Conservation (phyloP, 2,113 vertebrate species). For the Spermophilus dauricus region DNA sequence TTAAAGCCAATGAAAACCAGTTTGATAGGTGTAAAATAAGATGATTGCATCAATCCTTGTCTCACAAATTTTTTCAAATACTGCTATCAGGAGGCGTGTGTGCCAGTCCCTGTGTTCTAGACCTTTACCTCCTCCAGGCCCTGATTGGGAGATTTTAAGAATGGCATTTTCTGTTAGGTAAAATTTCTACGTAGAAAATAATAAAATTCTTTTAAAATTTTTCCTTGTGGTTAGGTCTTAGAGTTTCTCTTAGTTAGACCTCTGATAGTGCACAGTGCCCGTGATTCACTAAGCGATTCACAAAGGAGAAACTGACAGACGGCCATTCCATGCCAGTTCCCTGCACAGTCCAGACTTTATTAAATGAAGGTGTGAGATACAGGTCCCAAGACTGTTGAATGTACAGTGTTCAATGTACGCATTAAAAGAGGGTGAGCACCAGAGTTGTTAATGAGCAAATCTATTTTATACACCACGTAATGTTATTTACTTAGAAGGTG, state of each 20-base stretch:
- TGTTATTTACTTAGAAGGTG: background rate
- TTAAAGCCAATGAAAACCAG: background rate
- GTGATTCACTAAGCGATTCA: background rate
- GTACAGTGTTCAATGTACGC: background rate
- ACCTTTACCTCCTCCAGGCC: background rate
- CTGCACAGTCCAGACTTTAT: background rate
- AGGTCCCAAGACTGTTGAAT: background rate
- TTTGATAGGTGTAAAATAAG: background rate
- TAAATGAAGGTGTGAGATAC: background rate
- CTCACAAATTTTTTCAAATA: conserved; percentile 22
- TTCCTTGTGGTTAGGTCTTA: background rate
- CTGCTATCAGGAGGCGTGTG: background rate
- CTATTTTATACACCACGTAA: background rate
- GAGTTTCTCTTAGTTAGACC: background rate
- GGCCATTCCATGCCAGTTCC: background rate
- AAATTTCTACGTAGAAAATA: conserved; percentile 52
- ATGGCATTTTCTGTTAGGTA: background rate
- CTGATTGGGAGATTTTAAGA: background rate
- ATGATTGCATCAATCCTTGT: background rate
- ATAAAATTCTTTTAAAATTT: background rate
- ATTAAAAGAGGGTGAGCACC: background rate
- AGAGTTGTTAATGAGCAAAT: background rate
- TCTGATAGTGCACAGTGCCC: background rate
- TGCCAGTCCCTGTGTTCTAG: background rate
- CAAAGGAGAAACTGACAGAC: background rate